Evolutionary conservation across 2,797 vertebrate species (phyloP).

Genomic region (Garrulus glandarius): DNA sequence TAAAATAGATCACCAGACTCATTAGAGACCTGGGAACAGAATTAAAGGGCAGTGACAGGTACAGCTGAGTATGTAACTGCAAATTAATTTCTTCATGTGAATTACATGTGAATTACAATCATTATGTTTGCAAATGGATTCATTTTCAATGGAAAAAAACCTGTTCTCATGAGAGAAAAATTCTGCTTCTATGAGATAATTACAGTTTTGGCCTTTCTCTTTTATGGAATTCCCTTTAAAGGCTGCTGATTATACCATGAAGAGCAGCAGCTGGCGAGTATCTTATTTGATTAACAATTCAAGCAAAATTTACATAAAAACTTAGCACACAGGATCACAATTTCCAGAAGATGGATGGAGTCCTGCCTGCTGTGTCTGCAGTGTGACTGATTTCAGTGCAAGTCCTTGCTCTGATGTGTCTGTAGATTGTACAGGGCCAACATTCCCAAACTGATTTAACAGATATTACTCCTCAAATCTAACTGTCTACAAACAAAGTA

Average conservation of each 20-base stretch:
- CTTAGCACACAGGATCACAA: background rate
- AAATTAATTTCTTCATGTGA: background rate
- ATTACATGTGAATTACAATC: background rate
- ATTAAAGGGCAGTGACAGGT: slow-evolving; percentile 30
- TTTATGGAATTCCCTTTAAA: slow-evolving; percentile 24
- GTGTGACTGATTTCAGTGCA: background rate
- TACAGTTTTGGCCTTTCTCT: slow-evolving; percentile 19
- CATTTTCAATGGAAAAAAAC: background rate
- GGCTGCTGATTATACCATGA: slow-evolving; percentile 17
- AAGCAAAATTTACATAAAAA: slow-evolving; percentile 21
- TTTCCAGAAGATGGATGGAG: background rate
- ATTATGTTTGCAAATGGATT: slow-evolving; percentile 16
- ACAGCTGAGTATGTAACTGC: background rate
- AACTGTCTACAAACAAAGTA: background rate
- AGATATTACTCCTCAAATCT: background rate
- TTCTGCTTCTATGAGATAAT: slow-evolving; percentile 24
- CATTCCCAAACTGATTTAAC: background rate
- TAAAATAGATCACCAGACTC: background rate
- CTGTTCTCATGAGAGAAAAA: slow-evolving; percentile 26
- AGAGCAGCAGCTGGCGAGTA: slow-evolving; percentile 15
- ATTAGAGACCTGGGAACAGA: background rate
- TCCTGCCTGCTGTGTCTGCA: background rate
- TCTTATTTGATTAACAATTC: slow-evolving; percentile 19
- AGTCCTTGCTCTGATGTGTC: background rate
- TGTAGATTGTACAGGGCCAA: background rate